Base-by-base conservation (phyloP, 1,140 invertebrate species). In the Euwallacea fornicatus region DNA sequence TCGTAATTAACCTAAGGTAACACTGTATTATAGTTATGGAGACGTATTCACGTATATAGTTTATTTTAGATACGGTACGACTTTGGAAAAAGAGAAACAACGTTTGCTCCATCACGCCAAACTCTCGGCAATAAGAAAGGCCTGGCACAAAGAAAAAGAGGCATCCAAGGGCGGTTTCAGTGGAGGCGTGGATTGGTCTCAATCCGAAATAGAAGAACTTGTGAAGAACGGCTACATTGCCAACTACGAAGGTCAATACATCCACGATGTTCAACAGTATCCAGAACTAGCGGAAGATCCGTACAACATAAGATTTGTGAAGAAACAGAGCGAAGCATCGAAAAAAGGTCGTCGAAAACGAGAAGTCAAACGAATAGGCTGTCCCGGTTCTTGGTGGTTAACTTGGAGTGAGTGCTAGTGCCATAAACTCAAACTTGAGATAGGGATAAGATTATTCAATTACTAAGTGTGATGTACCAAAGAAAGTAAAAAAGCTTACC, bases 201-300 rank as follows among this genome's bases (percentile, higher is more conserved):
- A 88, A 66, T 85, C 88, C 13, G 95, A 97, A 82, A 87, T 91
- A 66, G 95, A 98, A 69, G 93, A 96, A 81, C 74, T 80, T 13
- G 83, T 93, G 66, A 95, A 96, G 76, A 84, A 87, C 62, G 94
- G 94, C 10, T 89, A 89, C 75, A 91, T 92, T 10, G 85, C 88
- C 6, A 92, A 90, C 74, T 97, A 96, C 82, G 92, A 96, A 77
- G 93, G 92, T 59, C 91, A 95, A 77, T 97, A 96, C 83, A 90
- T 95, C 69, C 93, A 96, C 81, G 93, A 96, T 78, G 90, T 95
- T 13, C 88, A 91, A 75, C 83, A 89, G 13, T 97, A 95, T 84
- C 95, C 96, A 0, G 93, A 97, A 80, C 85, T 98, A 10, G 93
- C 95, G 10, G 96, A 98, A 83, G 96, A 98, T 84, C 95, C 95